Evolutionary conservation across 30 jellyfish, hydroid and myxozoan species (phyloP), one percentile per base, ranked within the genome.

Genomic region (Hydractinia symbiolongicarpus): DNA sequence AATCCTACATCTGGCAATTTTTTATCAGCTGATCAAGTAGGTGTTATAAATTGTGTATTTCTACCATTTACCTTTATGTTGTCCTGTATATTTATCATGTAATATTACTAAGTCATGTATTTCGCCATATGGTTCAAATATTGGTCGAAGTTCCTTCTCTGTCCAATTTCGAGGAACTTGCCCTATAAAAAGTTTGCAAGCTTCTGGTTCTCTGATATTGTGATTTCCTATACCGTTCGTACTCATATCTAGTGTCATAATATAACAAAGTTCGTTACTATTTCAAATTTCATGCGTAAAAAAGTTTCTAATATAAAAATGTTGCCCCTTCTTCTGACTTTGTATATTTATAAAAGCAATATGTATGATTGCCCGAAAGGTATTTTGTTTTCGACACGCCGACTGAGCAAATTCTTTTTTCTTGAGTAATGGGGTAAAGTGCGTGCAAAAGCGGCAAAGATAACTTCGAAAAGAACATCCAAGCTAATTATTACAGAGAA

Each of bases 111-210:
- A 14, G 16, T 89, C 96, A 78, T 71, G 82, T 20, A 89, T 80
- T 79, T 89, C 96, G 6, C 96, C 96, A 66, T 52, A 78, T 44
- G 83, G 90, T 80, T 84, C 90, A 49, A 89, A 84, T 68, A 89
- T 58, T 11, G 90, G 90, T 49, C 91, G 79, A 6, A 89, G 82
- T 55, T 89, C 96, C 73, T 80, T 79, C 55, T 83, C 96, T 51
- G 83, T 88, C 91, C 90, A 89, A 7, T 95, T 83, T 80, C 91
- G 83, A 9, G 96, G 96, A 54, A 89, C 91, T 74, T 89, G 96
- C 53, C 96, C 96, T 40, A 89, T 79, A 67, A 89, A 89, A 76
- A 89, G 73, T 83, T 88, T 88, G 64, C 73, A 75, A 30, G 83
- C 83, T 10, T 75, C 83, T 50, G 83, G 83, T 51, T 75, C 83